Evolutionary conservation across 2,888 invertebrate genomes (phyloP).

Genomic region (Eristalis arbustorum): DNA sequence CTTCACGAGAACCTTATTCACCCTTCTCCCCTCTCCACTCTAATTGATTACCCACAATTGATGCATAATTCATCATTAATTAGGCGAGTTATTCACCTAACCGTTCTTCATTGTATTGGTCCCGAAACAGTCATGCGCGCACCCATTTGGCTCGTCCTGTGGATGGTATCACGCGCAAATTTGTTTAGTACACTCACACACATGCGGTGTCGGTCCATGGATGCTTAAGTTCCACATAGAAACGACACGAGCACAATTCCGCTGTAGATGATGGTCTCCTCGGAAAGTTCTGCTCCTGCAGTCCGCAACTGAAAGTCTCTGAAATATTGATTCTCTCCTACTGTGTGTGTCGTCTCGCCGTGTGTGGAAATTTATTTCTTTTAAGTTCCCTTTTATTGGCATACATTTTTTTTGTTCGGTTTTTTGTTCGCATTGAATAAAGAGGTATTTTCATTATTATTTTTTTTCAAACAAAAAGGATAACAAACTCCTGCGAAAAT

Average conservation of each 20-base stretch:
- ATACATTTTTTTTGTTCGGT: too few relatives aligned
- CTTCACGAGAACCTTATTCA: neutral
- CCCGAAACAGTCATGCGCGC: conserved; percentile 25
- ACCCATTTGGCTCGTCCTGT: neutral
- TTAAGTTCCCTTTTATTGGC: conserved; percentile 15
- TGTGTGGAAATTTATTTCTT: conserved; percentile 40
- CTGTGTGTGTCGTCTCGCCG: conserved; percentile 44
- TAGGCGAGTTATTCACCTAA: conserved; percentile 3
- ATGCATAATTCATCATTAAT: conserved; percentile 19
- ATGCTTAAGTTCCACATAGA: conserved; percentile 57
- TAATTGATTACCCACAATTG: conserved; percentile 1
- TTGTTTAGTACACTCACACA: conserved; percentile 49
- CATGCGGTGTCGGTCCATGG: conserved; percentile 58
- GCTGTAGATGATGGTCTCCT: conserved; percentile 45
- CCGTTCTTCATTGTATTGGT: neutral
- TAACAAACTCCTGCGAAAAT: neutral
- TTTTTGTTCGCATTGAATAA: conserved; percentile 24
- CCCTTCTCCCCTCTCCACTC: neutral
- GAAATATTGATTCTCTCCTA: conserved; percentile 67
- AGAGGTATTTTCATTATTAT: neutral
- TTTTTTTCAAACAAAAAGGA: neutral
- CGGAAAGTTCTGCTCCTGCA: conserved; percentile 56
- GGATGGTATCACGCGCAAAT: conserved; percentile 16
- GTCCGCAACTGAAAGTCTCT: conserved; percentile 59
- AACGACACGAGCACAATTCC: conserved; percentile 5